These are phyloP conservation scores for Synanthedon tipuliformis DNA, from an alignment of 2,888 invertebrate species.

Conservation along the genomic window DNA sequence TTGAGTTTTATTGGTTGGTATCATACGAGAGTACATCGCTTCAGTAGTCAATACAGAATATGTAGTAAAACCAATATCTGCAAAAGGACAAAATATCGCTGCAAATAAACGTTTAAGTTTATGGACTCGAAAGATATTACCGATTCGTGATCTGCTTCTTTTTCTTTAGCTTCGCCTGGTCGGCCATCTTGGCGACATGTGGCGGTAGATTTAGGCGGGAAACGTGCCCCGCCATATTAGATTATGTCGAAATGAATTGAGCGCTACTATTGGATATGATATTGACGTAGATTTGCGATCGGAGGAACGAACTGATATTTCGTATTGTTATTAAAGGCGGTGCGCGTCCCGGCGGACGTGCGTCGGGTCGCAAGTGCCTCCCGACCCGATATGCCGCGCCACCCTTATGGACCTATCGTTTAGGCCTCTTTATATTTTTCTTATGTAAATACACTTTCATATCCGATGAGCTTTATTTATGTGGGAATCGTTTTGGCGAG, in stretches of 20 bases:
- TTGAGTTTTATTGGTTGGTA: too few species aligned
- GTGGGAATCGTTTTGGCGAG: conserved; percentile 70
- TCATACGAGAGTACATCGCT: not conserved
- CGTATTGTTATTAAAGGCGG: conserved; percentile 68
- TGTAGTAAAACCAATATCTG: conserved; percentile 52
- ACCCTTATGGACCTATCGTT: conserved; percentile 64
- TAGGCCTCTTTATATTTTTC: conserved; percentile 70
- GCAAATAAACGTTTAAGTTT: conserved; percentile 71
- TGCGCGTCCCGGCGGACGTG: conserved; percentile 53
- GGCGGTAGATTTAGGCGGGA: conserved; percentile 68
- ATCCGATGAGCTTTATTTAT: conserved; percentile 71
- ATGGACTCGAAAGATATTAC: conserved; percentile 71
- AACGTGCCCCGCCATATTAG: conserved; percentile 68
- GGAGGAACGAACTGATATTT: conserved; percentile 71
- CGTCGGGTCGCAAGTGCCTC: conserved; percentile 35
- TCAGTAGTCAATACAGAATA: too few species aligned
- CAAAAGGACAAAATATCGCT: conserved; percentile 68
- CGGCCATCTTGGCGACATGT: conserved; percentile 71
- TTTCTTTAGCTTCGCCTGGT: conserved; percentile 63
- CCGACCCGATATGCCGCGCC: conserved; percentile 47
- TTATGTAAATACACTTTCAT: conserved; percentile 69
- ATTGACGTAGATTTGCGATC: conserved; percentile 71
- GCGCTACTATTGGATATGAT: conserved; percentile 69
- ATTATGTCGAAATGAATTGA: conserved; percentile 70
- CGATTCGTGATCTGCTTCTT: conserved; percentile 66